Base-by-base conservation (phyloP, 2,113 vertebrate genomes). In the Otolemur garnettii region DNA sequence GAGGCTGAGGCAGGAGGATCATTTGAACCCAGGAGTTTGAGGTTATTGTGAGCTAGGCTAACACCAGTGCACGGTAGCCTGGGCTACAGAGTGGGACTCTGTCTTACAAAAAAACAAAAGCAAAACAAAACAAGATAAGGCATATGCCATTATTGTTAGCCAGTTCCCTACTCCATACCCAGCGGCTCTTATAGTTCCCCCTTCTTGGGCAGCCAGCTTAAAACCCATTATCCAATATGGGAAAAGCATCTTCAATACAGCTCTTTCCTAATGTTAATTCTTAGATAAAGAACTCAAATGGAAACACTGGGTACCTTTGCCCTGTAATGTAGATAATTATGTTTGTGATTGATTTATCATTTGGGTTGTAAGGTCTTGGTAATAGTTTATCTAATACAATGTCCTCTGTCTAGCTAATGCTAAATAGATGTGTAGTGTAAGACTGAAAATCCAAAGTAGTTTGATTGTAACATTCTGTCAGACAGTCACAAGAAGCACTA, bases 291-390 rank as follows among this genome's bases (percentile, higher is more conserved):
- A 90, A 75, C 83, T 62, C 35, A 35, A 42, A 81, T 84, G 45
- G 45, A 96, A 92, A 53, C 22, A 45, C 50, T 38, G 38, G 55
- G 81, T 74, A 92, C 0, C 42, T 83, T 88, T 94, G 57, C 38
- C 74, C 5, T 79, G 26, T 57, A 77, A 50, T 69, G 22, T 71
- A 86, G 85, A 30, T 87, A 50, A 59, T n/a, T 77, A 28, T 26
- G 45, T 26, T 64, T 91, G 4, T 85, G 35, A 18, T 87, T 93
- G 81, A 19, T 87, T 84, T 71, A 55, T 53, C 75, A 77, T 24
- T 53, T 92, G 12, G 26, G 50, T 84, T 35, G 5, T 94, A 45
- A 90, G 38, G 2, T 59, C 7, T 53, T 84, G 69, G 28, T 95
- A 28, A 74, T 84, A 57, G 74, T 53, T 71, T 90, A 71, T 53